Conservation (phyloP, 2,797 vertebrate species). For the Trachurus trachurus region DNA sequence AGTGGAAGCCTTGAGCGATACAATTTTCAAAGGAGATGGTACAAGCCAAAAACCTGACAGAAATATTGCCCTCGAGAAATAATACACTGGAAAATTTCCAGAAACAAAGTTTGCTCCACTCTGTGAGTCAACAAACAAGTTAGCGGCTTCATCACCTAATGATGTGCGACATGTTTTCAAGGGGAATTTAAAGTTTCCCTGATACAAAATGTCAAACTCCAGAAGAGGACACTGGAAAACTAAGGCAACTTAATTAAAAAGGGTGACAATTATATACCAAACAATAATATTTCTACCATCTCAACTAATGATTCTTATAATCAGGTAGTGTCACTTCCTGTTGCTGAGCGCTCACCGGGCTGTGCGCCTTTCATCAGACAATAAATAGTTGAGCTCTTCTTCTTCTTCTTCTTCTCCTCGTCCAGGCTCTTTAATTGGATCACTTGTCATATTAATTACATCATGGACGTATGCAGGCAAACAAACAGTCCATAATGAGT, state of each 20-base stretch:
- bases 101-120: slow-evolving; percentile 20
- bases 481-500: slow-evolving; percentile 57
- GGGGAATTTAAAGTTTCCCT: slow-evolving; percentile 22
- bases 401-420: not conserved
- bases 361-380: not conserved
- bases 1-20: slow-evolving; percentile 1
- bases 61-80: slow-evolving; percentile 9
- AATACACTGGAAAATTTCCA: slow-evolving; percentile 3
- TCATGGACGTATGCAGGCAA: slow-evolving; percentile 54
- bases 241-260: slow-evolving; percentile 1
- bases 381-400: slow-evolving; percentile 6
- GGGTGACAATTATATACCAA: not conserved
- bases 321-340: not conserved
- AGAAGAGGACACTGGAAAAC: slow-evolving; percentile 4
- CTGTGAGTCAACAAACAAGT: slow-evolving; percentile 28
- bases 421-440: slow-evolving; percentile 51
- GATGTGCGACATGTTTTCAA: slow-evolving; percentile 6
- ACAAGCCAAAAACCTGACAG: slow-evolving; percentile 18
- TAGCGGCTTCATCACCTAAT: not conserved
- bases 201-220: slow-evolving; percentile 36
- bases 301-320: not conserved
- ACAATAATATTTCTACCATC: not conserved
- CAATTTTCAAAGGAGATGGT: not conserved
- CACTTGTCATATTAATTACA: slow-evolving; percentile 66
- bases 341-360: not conserved